Evolutionary conservation across 2,113 vertebrate species (phyloP).

Genomic region (Gracilinanus agilis): DNA sequence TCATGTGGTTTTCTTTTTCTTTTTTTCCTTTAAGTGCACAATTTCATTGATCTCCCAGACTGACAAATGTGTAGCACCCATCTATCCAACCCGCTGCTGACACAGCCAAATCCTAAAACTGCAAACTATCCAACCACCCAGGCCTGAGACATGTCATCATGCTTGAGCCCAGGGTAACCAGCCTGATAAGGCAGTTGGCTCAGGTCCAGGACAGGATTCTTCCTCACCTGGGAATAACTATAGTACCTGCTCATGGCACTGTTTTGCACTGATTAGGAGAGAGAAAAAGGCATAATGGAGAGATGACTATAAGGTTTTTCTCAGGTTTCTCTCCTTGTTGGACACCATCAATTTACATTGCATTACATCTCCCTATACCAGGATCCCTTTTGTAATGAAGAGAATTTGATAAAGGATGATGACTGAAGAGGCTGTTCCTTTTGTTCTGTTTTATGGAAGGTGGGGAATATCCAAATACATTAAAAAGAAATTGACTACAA

Average conservation of each 20-base stretch:
- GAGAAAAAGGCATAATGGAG: background rate
- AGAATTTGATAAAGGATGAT: constrained; percentile 62
- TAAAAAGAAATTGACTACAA: constrained; percentile 65
- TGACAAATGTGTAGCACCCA: background rate
- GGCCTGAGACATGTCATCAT: background rate
- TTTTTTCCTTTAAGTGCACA: background rate
- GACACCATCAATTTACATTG: constrained; percentile 28
- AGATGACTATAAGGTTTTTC: constrained; percentile 53
- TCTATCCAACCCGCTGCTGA: background rate
- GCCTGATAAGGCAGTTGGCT: constrained; percentile 11
- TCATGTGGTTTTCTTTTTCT: background rate
- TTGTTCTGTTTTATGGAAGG: constrained; percentile 63
- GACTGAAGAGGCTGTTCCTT: constrained; percentile 72
- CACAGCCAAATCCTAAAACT: constrained; percentile 43
- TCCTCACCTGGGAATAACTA: background rate
- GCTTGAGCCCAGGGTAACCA: background rate
- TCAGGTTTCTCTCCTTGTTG: constrained; percentile 54
- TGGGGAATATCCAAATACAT: constrained; percentile 68
- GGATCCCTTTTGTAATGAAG: constrained; percentile 53
- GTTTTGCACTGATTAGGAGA: constrained; percentile 15
- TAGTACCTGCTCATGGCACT: background rate
- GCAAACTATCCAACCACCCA: background rate
- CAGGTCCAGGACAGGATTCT: background rate
- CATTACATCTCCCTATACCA: constrained; percentile 39
- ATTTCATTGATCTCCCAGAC: background rate